phyloP scores from a whole-genome alignment of 2,888 invertebrate species.

The Strigamia transsilvanica region DNA sequence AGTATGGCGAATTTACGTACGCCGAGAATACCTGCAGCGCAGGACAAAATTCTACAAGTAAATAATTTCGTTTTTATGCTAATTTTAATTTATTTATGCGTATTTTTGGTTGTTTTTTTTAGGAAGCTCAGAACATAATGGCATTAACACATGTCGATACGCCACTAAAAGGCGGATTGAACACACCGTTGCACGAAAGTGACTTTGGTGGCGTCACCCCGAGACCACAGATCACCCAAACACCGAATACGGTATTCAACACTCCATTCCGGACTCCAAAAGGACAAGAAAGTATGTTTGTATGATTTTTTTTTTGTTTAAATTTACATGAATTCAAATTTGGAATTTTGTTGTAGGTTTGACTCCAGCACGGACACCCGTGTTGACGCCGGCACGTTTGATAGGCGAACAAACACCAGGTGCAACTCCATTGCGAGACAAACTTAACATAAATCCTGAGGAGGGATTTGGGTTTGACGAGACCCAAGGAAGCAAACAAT shows the following conservation, averaged over 20 bases:
- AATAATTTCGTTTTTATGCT: constrained; percentile 56
- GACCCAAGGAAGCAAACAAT: constrained; percentile 58
- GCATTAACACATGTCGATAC: constrained; percentile 97
- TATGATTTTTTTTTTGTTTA: not conserved
- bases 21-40: constrained; percentile 86
- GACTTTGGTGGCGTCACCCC: constrained; percentile 89
- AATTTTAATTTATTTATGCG: constrained; percentile 4
- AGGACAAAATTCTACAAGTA: constrained; percentile 74
- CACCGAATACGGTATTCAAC: constrained; percentile 89
- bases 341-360: constrained; percentile 48
- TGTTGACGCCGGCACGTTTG: constrained; percentile 4
- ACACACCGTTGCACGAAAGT: constrained; percentile 88
- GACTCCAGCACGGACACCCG: constrained; percentile 51
- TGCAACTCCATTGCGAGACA: constrained; percentile 86
- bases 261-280: constrained; percentile 76
- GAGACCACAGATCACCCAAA: constrained; percentile 74
- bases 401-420: constrained; percentile 60
- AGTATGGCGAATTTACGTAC: constrained; percentile 70
- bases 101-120: constrained; percentile 65
- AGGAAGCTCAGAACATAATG: constrained; percentile 99
- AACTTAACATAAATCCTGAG: constrained; percentile 92
- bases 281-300: constrained; percentile 50
- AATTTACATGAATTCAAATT: not conserved
- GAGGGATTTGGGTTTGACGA: constrained; percentile 71
- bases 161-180: constrained; percentile 92